phyloP scores from a whole-genome alignment of 2,113 vertebrate species.

The pig (Sus scrofa) region T2T-Sscrofa CM000812.6:134719501-134720000 shows the following conservation, averaged over 20 bases:
- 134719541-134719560: not conserved
- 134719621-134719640: not conserved
- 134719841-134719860: not conserved
- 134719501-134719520: not conserved
- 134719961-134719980: not conserved
- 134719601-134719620: not conserved
- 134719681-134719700: not conserved
- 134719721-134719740: not conserved
- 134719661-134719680: not conserved
- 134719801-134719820: not conserved
- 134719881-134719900: not conserved
- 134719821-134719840: not conserved
- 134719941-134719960: not conserved
- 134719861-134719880: not conserved
- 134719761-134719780: not conserved
- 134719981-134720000: not conserved
- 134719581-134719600: not conserved
- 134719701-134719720: not conserved
- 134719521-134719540: not conserved
- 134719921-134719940: not conserved
- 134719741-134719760: not conserved
- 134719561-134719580: not conserved
- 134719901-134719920: not conserved
- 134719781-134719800: not conserved
- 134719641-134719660: not conserved